These are phyloP conservation scores for Nothura maculosa DNA, from an alignment of 2,797 vertebrate genomes.

Conservation along the genomic window DNA sequence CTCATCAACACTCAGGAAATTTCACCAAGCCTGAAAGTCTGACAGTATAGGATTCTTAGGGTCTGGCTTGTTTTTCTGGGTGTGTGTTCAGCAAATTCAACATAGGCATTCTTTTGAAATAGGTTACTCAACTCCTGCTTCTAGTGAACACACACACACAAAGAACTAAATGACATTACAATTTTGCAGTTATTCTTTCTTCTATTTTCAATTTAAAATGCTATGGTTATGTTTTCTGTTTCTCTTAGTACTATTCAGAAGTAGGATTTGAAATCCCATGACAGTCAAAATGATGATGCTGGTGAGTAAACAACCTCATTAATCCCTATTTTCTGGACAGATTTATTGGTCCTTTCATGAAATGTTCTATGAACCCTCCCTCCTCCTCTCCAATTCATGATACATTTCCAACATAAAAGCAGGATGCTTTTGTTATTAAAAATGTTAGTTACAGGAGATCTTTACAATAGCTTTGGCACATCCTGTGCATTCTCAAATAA, in stretches of 20 bases:
- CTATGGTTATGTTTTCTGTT: not conserved
- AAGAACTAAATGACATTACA: not conserved
- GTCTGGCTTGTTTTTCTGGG: not conserved
- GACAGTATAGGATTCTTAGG: not conserved
- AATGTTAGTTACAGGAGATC: conserved; percentile 55
- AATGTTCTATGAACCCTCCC: not conserved
- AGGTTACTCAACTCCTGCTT: not conserved
- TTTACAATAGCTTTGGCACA: conserved; percentile 59
- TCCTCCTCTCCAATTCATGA: not conserved
- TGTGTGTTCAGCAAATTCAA: not conserved
- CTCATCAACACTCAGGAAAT: not conserved
- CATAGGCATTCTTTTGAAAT: not conserved
- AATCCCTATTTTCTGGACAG: conserved; percentile 18
- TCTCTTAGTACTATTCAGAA: conserved; percentile 13
- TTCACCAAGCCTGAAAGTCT: not conserved
- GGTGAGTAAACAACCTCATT: conserved; percentile 23
- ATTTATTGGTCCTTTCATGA: conserved; percentile 5
- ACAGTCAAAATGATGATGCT: not conserved
- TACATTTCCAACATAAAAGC: conserved; percentile 55
- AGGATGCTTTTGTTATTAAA: conserved; percentile 60
- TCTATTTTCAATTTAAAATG: not conserved
- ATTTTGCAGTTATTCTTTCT: not conserved
- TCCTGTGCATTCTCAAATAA: conserved; percentile 41
- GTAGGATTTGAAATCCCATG: not conserved
- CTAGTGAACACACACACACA: not conserved